phyloP scores from a whole-genome alignment of 2,888 invertebrate species.

The Venusia cambrica region DNA sequence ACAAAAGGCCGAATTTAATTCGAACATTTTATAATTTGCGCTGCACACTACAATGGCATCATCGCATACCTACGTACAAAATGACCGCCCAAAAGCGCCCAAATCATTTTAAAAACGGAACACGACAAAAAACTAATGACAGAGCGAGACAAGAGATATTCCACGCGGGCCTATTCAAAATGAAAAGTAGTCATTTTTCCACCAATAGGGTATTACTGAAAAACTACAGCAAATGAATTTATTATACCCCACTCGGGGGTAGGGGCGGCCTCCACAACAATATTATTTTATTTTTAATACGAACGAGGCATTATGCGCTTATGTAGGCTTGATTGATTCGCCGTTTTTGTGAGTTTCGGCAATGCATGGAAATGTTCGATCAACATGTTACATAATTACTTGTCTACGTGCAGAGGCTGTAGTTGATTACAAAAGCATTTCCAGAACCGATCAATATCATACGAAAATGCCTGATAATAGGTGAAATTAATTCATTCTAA shows the following conservation, averaged over 20 bases:
- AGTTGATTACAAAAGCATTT: no score
- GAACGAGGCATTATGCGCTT: constrained; percentile 34
- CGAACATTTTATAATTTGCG: constrained; percentile 21
- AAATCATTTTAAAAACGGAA: constrained; percentile 35
- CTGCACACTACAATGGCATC: constrained; percentile 15
- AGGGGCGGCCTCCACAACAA: constrained; percentile 45
- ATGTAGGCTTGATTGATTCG: constrained; percentile 29
- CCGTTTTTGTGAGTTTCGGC: constrained; percentile 19
- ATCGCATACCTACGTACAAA: constrained; percentile 15
- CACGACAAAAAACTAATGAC: constrained; percentile 47
- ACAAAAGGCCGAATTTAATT: constrained; percentile 18
- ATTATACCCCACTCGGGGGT: constrained; percentile 56
- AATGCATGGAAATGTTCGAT: constrained; percentile 14
- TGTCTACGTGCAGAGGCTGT: no score
- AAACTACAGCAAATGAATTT: constrained; percentile 78
- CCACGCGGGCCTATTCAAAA: constrained; percentile 52
- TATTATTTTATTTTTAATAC: constrained; percentile 67
- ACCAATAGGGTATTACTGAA: constrained; percentile 78
- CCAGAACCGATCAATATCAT: no score
- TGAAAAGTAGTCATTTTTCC: constrained; percentile 76
- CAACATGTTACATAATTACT: constrained; percentile 2
- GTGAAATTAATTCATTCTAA: no score
- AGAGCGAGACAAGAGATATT: constrained; percentile 58
- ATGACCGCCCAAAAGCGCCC: constrained; percentile 26
- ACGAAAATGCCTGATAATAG: no score